Evolutionary conservation across 2,888 invertebrate genomes (phyloP).

Genomic region (Smittia aterrima): DNA sequence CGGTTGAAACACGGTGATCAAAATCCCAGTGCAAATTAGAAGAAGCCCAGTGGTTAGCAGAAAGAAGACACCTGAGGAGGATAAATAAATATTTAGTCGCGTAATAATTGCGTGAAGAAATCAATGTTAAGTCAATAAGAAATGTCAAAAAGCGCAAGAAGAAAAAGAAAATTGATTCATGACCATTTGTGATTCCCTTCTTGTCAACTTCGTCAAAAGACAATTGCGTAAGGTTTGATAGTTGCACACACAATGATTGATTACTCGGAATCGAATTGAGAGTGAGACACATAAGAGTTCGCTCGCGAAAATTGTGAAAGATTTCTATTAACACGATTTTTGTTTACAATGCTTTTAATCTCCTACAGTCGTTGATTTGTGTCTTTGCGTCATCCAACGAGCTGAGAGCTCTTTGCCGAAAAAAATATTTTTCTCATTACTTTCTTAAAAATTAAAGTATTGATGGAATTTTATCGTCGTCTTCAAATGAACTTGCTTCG

Average conservation of each 20-base stretch:
- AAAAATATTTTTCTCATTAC: too few species aligned
- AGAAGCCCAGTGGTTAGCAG: conserved; percentile 68
- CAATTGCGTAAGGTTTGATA: neutral
- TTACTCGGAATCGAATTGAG: too few species aligned
- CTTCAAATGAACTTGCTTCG: too few species aligned
- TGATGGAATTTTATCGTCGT: too few species aligned
- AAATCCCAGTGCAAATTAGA: conserved; percentile 63
- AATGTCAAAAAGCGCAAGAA: neutral
- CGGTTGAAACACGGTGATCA: conserved; percentile 66
- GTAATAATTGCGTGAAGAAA: neutral
- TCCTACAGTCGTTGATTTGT: too few species aligned
- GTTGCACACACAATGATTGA: neutral
- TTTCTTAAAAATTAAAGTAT: too few species aligned
- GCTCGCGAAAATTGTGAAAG: neutral
- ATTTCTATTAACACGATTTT: neutral
- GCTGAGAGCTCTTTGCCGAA: too few species aligned
- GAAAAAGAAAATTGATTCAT: too few species aligned
- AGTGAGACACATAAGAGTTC: too few species aligned
- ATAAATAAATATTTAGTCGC: conserved; percentile 36
- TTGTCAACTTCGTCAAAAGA: neutral
- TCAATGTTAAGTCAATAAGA: neutral
- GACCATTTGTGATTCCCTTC: neutral
- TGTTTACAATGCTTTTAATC: too few species aligned
- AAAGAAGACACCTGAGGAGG: conserved; percentile 69
- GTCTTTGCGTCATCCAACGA: too few species aligned